Base-by-base conservation (phyloP, 2,797 vertebrate genomes). In the Limnodromus scolopaceus region DNA sequence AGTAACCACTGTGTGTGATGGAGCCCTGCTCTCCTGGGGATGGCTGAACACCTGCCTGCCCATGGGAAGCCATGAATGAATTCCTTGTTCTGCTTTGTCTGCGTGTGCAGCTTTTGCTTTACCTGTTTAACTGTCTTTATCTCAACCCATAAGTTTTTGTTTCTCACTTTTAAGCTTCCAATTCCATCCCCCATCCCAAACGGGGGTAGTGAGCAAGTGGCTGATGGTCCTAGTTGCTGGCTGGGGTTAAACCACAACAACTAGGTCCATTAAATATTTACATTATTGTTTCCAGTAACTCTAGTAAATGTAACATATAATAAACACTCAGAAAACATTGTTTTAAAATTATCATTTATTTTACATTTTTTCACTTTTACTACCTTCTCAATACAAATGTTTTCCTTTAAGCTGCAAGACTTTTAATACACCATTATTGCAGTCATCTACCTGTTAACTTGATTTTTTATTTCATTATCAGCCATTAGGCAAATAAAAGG, bases 381-480 rank as follows among this genome's bases (percentile, higher is more conserved):
- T 61, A 39, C 27, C 6, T 79, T 53, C 38, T 82, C 36, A 81
- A 39, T 55, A 64, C 8, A 92, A 78, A 66, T 48, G 13, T 16
- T 86, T 92, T 80, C 51, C 30, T 68, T 91, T 71, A 87, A 86
- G n/a, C 55, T 93, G 4, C 55, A 72, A 93, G 60, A 53, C 46
- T 89, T 87, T 85, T 79, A 94, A 69, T 87, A 72, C 32, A 74
- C 13, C 89, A 75, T 89, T 84, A 68, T 43, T 93, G 89, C 92
- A 83, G 11, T 70, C 85, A 78, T 81, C 61, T 45, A 89, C 90
- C 63, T 88, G 46, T 77, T 88, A 84, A 14, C 43, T 84, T 83
- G 20, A n/a, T 32, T 83, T 83, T 87, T 94, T 91, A 88, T 95
- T 81, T 94, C 85, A 95, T 96, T 95, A 96, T 75, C 74, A 94